A percentile compares a stretch with the other conserved stretches of the same genome.
phyloP scores from a whole-genome alignment of 2,888 invertebrate genomes.

The Cacoxenus indagator region DNA sequence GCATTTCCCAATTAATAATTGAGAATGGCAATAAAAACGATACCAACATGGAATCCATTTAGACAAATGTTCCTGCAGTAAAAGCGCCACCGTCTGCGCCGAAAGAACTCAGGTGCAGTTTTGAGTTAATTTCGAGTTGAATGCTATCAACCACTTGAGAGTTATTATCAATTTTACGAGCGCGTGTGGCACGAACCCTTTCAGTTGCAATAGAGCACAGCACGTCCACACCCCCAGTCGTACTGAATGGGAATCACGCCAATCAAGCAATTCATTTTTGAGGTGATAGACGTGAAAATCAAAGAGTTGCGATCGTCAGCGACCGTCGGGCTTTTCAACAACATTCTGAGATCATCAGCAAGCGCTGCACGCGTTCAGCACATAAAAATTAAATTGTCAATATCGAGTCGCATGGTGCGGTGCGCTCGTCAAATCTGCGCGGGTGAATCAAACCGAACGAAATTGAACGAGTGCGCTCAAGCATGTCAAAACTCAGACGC shows the following conservation, averaged over 20 bases:
- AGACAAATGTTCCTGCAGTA: background rate
- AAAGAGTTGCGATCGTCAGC: constrained; percentile 29
- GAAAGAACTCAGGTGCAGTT: background rate
- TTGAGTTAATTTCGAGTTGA: background rate
- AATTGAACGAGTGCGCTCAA: no score
- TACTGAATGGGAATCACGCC: background rate
- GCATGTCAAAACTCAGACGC: background rate
- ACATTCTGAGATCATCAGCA: background rate
- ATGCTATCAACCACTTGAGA: background rate
- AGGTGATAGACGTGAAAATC: constrained; percentile 28
- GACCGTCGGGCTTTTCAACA: no score
- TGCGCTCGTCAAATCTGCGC: no score
- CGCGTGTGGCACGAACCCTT: background rate
- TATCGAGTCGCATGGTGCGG: background rate
- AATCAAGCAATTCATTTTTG: constrained; percentile 31
- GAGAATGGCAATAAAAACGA: constrained; percentile 48
- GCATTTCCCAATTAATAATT: constrained; percentile 44
- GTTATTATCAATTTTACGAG: background rate
- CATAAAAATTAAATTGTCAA: constrained; percentile 37
- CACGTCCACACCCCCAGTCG: background rate
- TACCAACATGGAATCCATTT: constrained; percentile 43
- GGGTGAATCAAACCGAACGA: no score
- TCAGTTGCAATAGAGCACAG: background rate
- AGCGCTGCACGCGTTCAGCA: constrained; percentile 31
- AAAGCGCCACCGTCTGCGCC: no score